phyloP scores from a whole-genome alignment of 2,797 vertebrate species.

The Poliocrania exsul region DNA sequence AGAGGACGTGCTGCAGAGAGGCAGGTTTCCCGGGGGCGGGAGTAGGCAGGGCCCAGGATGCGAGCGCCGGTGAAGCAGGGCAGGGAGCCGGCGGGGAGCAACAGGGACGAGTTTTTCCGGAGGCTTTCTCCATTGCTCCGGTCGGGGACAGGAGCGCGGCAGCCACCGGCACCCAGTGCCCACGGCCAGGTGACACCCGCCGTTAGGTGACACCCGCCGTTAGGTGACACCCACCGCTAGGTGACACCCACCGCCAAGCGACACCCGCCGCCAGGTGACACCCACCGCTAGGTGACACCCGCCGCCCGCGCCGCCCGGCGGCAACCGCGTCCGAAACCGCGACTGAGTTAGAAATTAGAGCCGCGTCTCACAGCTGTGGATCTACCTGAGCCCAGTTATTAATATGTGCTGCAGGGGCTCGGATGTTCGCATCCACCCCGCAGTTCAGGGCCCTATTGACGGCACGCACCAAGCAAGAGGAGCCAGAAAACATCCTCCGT shows the following conservation, averaged over 20 bases:
- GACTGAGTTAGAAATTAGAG: fast-evolving
- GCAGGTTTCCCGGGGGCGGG: too few relatives aligned
- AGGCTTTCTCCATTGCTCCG: too few relatives aligned
- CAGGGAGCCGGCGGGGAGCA: not conserved
- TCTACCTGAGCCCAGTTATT: not conserved
- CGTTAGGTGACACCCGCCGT: not conserved
- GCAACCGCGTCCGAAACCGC: too few relatives aligned
- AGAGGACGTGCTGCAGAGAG: not conserved
- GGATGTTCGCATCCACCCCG: not conserved
- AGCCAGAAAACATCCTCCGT: not conserved
- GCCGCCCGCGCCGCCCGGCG: not conserved
- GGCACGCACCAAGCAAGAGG: not conserved
- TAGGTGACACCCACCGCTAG: not conserved
- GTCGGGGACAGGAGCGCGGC: not conserved
- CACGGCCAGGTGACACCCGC: too few relatives aligned
- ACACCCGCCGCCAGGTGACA: too few relatives aligned
- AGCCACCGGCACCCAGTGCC: not conserved
- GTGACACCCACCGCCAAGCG: too few relatives aligned
- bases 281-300: not conserved
- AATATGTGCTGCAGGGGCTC: fast-evolving
- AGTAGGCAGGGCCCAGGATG: not conserved
- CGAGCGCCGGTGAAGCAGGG: not conserved
- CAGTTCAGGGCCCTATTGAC: fast-evolving
- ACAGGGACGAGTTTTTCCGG: not conserved
- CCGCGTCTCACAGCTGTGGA: fast-evolving